These are phyloP conservation scores for Ormyrus thymus DNA, from an alignment of 2,888 invertebrate genomes.

Conservation along the genomic window DNA sequence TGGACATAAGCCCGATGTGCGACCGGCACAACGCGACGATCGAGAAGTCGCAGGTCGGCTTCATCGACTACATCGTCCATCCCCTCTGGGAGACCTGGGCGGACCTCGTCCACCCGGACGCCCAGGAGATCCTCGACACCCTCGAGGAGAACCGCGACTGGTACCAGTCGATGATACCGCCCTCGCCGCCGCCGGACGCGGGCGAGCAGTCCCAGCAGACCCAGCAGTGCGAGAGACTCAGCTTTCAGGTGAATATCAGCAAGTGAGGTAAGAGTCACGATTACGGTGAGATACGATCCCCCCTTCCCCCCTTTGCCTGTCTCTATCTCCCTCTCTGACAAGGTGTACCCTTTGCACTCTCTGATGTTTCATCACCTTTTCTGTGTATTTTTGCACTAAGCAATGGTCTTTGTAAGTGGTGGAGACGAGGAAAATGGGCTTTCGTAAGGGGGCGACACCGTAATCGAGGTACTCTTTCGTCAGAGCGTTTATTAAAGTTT, in stretches of 20 bases:
- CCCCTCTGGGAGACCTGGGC: constrained; percentile 99
- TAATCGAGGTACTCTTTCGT: too few species aligned
- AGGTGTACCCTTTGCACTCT: too few species aligned
- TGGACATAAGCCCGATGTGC: constrained; percentile 99
- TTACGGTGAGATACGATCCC: too few species aligned
- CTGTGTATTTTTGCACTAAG: too few species aligned
- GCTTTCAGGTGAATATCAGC: constrained; percentile 82
- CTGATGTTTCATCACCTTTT: too few species aligned
- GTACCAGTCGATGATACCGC: constrained; percentile 96
- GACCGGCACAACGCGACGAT: constrained; percentile 97
- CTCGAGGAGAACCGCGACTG: constrained; percentile 99
- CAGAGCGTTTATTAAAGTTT: too few species aligned
- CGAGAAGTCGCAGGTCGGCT: constrained; percentile 99
- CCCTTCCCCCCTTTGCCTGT: too few species aligned
- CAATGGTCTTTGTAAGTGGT: too few species aligned
- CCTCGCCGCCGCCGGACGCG: constrained; percentile 83
- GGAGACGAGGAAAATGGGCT: too few species aligned
- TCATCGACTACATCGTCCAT: constrained; percentile 99
- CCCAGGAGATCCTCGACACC: constrained; percentile 97
- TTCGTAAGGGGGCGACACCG: too few species aligned
- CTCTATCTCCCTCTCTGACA: too few species aligned
- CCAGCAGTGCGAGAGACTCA: constrained; percentile 79
- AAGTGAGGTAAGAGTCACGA: too few species aligned
- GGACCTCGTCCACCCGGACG: constrained; percentile 98
- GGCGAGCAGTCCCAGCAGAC: constrained; percentile 32